Conservation (phyloP, 2,888 invertebrate species). For the Drosophila prolongata region DNA sequence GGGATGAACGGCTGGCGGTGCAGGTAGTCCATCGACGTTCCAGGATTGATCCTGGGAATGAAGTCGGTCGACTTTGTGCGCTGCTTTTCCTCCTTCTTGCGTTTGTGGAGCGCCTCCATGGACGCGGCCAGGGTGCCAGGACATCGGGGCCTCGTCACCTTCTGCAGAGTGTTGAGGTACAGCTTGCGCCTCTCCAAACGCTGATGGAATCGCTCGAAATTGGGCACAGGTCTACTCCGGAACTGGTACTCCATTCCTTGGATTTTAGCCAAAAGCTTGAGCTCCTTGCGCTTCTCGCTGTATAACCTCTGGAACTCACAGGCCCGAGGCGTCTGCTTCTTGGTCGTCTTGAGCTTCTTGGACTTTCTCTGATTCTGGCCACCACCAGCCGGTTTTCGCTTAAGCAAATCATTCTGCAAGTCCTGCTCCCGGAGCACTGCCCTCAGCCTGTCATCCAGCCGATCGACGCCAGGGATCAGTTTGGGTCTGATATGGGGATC, state of each 20-base stretch:
- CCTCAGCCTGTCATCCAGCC: constrained; percentile 27
- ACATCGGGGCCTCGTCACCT: constrained; percentile 48
- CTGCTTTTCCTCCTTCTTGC: not conserved
- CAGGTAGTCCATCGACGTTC: constrained; percentile 15
- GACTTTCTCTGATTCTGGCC: not conserved
- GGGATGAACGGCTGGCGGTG: constrained; percentile 56
- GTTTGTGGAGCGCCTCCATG: constrained; percentile 27
- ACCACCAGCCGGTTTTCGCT: constrained; percentile 59
- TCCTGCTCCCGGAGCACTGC: constrained; percentile 42
- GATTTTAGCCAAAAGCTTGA: not conserved
- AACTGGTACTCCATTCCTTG: constrained; percentile 8
- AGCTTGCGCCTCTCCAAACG: constrained; percentile 29
- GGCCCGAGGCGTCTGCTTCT: constrained; percentile 6
- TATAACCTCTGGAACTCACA: constrained; percentile 38
- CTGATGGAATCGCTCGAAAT: constrained; percentile 48
- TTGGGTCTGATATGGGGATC: not conserved
- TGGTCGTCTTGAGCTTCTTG: not conserved
- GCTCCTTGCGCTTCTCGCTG: constrained; percentile 13
- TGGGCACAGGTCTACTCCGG: constrained; percentile 50
- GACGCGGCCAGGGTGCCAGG: constrained; percentile 51
- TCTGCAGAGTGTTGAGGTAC: constrained; percentile 11
- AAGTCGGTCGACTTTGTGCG: not conserved
- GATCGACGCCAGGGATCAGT: constrained; percentile 11
- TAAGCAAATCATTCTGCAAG: constrained; percentile 4
- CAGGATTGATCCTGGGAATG: constrained; percentile 12